Evolutionary conservation across 2,113 vertebrate species (phyloP), one percentile per base, ranked within the genome.

Genomic region (Chloropsis hardwickii): DNA sequence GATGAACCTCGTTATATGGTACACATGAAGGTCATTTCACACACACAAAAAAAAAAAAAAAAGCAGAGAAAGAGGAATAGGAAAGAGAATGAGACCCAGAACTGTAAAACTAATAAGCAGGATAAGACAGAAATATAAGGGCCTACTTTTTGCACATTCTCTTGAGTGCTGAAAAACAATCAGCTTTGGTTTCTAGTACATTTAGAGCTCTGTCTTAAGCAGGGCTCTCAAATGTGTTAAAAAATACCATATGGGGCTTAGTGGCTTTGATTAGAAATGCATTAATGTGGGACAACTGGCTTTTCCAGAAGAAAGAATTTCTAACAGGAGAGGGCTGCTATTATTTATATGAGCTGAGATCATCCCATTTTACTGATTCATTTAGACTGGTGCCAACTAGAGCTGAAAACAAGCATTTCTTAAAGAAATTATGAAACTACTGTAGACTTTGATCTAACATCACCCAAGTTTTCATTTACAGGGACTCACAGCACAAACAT

Each of bases 281-380:
- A 93, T 92, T 95, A 71, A 88, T 74, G 87, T 81, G 79, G 78
- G 85, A 89, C 77, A 96, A 93, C 76, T 80, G 50, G 62, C 67
- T 96, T 93, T 96, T 93, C 83, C 92, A 94, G 78, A 94, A 91
- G 73, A 93, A 94, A 95, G 85, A 92, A 92, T 74, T 92, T 94
- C 94, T 88, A 96, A 93, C 85, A 97, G 94, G 94, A 95, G 81
- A 84, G 54, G 37, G 91, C 83, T 93, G 91, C 51, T 92, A 73
- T 93, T 97, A 96, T 95, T 97, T 94, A 94, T 86, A 88, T 42
- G 81, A 77, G 86, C 65, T 93, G 95, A 85, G 40, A 96, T 96
- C 96, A 95, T 95, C 95, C 88, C 81, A 45, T 95, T 95, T 96
- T 97, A 96, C 81, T 90, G 89, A 96, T 96, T 96, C 95, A 96